A percentile compares a stretch with the other conserved stretches of the same genome.
These are phyloP conservation scores for Neodiprion virginianus DNA, from an alignment of 1,140 invertebrate genomes.

Conservation along the genomic window DNA sequence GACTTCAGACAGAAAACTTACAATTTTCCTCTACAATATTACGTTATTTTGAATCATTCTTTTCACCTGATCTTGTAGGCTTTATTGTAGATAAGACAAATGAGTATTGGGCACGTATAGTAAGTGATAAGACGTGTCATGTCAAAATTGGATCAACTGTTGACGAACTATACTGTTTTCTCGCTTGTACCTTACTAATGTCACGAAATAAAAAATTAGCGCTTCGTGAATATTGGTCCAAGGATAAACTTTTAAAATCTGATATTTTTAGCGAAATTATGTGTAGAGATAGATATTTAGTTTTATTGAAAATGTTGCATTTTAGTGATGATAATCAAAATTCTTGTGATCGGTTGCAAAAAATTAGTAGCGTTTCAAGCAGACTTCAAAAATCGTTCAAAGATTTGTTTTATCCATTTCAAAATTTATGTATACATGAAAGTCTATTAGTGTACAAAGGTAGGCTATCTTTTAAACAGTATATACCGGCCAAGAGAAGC, in stretches of 20 bases:
- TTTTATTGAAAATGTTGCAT: too few species aligned
- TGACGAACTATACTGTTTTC: constrained; percentile 30
- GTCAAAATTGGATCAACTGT: constrained; percentile 9
- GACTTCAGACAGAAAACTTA: too few species aligned
- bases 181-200: constrained; percentile 28
- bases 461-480: constrained; percentile 42
- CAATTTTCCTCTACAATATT: background rate
- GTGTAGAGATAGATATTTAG: too few species aligned
- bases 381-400: constrained; percentile 26
- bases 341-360: constrained; percentile 13
- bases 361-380: constrained; percentile 28
- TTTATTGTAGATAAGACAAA: constrained; percentile 23
- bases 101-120: constrained; percentile 12
- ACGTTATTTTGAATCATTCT: constrained; percentile 20
- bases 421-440: constrained; percentile 44
- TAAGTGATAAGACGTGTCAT: background rate
- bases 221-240: constrained; percentile 33
- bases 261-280: constrained; percentile 25
- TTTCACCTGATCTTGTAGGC: constrained; percentile 18
- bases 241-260: constrained; percentile 19
- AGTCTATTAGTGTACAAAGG: constrained; percentile 44
- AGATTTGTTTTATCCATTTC: constrained; percentile 27
- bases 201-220: constrained; percentile 32
- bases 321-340: constrained; percentile 19
- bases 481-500: constrained; percentile 43